Evolutionary conservation across 2,888 invertebrate species (phyloP).

Genomic region (Isoperla grammatica): DNA sequence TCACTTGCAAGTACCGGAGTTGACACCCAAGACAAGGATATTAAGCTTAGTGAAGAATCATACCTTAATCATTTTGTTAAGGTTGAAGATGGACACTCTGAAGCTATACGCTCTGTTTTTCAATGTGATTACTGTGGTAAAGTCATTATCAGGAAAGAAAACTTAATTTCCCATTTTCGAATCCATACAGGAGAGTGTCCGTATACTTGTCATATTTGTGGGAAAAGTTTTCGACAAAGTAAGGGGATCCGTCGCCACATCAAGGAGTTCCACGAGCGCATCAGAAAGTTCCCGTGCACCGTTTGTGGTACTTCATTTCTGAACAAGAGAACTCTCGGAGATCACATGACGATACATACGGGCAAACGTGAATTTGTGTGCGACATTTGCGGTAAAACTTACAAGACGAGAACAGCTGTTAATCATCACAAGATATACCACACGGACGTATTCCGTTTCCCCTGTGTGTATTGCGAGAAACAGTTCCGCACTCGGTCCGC

Average conservation of each 20-base stretch:
- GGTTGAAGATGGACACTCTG: background rate
- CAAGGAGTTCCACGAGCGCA: too few species aligned
- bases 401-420: slow-evolving; percentile 59
- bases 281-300: too few species aligned
- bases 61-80: too few species aligned
- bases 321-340: slow-evolving; percentile 43
- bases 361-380: slow-evolving; percentile 51
- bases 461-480: slow-evolving; percentile 44
- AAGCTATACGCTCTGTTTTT: slow-evolving; percentile 15
- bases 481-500: background rate
- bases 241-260: background rate
- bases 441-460: slow-evolving; percentile 49
- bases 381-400: slow-evolving; percentile 44
- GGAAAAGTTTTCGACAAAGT: background rate
- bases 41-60: background rate
- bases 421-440: slow-evolving; percentile 58
- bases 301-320: too few species aligned
- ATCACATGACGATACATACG: slow-evolving; percentile 52
- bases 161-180: slow-evolving; percentile 13
- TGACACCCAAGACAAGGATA: background rate
- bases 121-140: slow-evolving; percentile 23
- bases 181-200: slow-evolving; percentile 22
- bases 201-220: background rate
- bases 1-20: too few species aligned
- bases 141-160: slow-evolving; percentile 17